A percentile compares a stretch with the other conserved stretches of the same genome.
phyloP scores from a whole-genome alignment of 2,888 invertebrate genomes.

The Acanthococcus lagerstroemiae region DNA sequence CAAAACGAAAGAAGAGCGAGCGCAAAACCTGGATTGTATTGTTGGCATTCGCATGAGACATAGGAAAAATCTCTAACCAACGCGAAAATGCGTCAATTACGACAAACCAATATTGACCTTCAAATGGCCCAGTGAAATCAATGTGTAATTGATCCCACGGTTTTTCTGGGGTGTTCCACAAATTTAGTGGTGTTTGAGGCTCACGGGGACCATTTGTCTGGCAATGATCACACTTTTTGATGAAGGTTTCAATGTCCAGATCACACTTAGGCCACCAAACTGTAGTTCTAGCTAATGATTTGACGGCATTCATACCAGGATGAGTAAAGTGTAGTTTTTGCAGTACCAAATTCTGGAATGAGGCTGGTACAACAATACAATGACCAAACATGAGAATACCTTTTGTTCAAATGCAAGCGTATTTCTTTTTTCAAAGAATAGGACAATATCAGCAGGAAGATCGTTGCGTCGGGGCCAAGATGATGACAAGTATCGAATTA shows the following conservation, averaged over 20 bases:
- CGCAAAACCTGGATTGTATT: background rate
- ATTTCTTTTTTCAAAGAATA: too few relatives aligned
- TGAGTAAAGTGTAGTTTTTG: slow-evolving; percentile 31
- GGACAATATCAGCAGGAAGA: too few relatives aligned
- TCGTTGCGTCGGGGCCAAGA: too few relatives aligned
- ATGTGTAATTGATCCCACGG: slow-evolving; percentile 36
- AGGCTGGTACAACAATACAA: slow-evolving; percentile 15
- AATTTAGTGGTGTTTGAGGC: slow-evolving; percentile 30
- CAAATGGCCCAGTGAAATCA: slow-evolving; percentile 35
- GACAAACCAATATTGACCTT: slow-evolving; percentile 35
- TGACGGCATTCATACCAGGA: slow-evolving; percentile 34
- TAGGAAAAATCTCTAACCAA: slow-evolving; percentile 36
- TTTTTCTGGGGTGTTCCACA: slow-evolving; percentile 35
- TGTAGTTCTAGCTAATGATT: slow-evolving; percentile 34
- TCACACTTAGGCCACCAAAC: slow-evolving; percentile 35
- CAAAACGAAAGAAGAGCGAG: background rate
- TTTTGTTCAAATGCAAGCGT: too few relatives aligned
- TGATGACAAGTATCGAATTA: too few relatives aligned
- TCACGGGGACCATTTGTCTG: slow-evolving; percentile 31
- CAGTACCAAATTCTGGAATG: background rate
- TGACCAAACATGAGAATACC: too few relatives aligned
- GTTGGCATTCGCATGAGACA: slow-evolving; percentile 12
- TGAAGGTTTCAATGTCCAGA: slow-evolving; percentile 31
- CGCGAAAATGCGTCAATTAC: slow-evolving; percentile 21
- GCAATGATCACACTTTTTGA: slow-evolving; percentile 32